These are phyloP conservation scores for Synaphobranchus kaupii DNA, from an alignment of 2,797 vertebrate species.

Conservation along the genomic window DNA sequence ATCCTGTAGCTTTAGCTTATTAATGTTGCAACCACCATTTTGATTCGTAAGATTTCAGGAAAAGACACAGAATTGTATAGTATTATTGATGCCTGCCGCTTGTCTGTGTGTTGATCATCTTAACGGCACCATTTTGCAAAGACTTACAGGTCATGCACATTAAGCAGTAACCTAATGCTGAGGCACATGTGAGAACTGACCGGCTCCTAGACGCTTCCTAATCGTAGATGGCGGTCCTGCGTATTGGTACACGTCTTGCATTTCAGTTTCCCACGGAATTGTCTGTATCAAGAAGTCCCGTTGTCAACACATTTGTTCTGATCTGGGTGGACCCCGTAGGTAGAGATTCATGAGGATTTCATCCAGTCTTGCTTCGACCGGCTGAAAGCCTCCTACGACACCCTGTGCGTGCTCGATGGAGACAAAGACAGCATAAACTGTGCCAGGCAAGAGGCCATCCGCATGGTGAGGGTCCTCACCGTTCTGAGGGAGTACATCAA, in stretches of 20 bases:
- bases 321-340: constrained; percentile 64
- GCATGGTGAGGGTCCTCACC: constrained; percentile 97
- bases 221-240: background rate
- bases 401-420: constrained; percentile 94
- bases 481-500: constrained; percentile 98
- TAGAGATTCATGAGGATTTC: constrained; percentile 99
- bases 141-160: background rate
- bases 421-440: constrained; percentile 99
- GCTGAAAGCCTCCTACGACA: constrained; percentile 97
- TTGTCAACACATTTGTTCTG: background rate
- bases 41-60: background rate
- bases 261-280: background rate
- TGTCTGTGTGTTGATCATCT: background rate
- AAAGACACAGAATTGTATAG: background rate
- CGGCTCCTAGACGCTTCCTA: background rate
- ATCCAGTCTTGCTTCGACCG: constrained; percentile 99
- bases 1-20: background rate
- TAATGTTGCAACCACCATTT: background rate
- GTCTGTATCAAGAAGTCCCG: background rate
- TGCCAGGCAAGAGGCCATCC: constrained; percentile 95
- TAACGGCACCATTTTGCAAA: background rate
- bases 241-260: background rate
- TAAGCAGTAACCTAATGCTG: background rate
- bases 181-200: background rate
- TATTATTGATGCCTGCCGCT: background rate